Conservation (phyloP, 1,140 invertebrate genomes). For the Lepidurus couesii region DNA sequence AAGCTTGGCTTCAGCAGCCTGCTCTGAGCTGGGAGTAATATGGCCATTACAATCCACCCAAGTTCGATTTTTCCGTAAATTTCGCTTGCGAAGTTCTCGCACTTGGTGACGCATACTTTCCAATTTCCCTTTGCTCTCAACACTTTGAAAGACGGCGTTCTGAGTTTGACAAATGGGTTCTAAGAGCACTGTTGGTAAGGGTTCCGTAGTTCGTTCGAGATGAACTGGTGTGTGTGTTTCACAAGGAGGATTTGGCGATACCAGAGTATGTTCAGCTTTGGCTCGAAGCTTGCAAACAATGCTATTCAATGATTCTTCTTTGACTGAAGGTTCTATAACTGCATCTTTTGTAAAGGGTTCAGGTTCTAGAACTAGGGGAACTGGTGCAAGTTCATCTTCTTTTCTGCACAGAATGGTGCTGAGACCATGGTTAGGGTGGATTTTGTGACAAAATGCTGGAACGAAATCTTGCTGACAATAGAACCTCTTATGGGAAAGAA, state of each 20-base stretch:
- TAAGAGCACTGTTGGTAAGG: background rate
- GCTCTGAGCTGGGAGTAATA: background rate
- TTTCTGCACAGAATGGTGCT: background rate
- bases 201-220: background rate
- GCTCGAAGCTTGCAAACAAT: background rate
- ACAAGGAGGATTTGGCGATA: background rate
- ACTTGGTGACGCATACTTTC: background rate
- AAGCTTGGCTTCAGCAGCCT: background rate
- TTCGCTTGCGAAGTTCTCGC: background rate
- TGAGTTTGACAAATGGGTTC: background rate
- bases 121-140: background rate
- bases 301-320: background rate
- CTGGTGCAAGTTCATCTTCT: background rate
- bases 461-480: constrained; percentile 58
- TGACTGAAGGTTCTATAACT: background rate
- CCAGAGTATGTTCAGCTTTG: background rate
- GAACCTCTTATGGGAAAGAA: constrained; percentile 73
- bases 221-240: background rate
- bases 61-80: background rate
- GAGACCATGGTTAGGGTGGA: background rate
- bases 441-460: constrained; percentile 35
- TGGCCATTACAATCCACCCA: background rate
- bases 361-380: background rate
- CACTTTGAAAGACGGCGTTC: background rate
- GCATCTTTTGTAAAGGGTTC: background rate